phyloP scores from a whole-genome alignment of 2,888 invertebrate species.

The Volucella bombylans region DNA sequence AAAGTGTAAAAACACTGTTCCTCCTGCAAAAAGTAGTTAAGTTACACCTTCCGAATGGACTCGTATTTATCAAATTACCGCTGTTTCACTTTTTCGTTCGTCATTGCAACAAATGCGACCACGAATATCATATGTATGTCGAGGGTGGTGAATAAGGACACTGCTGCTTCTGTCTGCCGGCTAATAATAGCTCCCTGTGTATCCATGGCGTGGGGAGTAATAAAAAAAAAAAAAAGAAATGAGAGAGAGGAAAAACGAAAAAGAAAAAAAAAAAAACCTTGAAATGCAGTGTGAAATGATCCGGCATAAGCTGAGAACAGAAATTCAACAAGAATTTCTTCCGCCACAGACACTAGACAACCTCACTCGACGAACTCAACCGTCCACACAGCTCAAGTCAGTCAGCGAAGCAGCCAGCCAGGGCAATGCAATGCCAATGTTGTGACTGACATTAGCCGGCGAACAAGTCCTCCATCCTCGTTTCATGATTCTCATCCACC shows the following conservation, averaged over 20 bases:
- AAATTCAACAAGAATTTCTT: not conserved
- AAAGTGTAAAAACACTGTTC: too few relatives aligned
- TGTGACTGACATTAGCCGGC: slow-evolving; percentile 69
- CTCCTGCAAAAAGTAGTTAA: too few relatives aligned
- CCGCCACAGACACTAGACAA: slow-evolving; percentile 31
- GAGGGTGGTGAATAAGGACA: not conserved
- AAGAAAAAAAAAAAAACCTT: too few relatives aligned
- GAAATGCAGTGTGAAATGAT: too few relatives aligned
- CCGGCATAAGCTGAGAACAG: too few relatives aligned
- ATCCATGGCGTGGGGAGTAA: slow-evolving; percentile 62
- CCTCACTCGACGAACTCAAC: slow-evolving; percentile 76
- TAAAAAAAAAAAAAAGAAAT: not conserved
- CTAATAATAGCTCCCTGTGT: slow-evolving; percentile 49
- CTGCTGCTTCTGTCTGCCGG: slow-evolving; percentile 18
- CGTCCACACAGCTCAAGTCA: slow-evolving; percentile 10
- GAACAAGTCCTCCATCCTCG: slow-evolving; percentile 37
- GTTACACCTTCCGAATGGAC: too few relatives aligned
- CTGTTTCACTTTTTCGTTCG: too few relatives aligned
- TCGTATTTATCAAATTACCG: too few relatives aligned
- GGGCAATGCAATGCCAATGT: slow-evolving; percentile 62
- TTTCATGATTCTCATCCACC: slow-evolving; percentile 33
- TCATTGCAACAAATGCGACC: too few relatives aligned
- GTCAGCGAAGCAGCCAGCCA: slow-evolving; percentile 21
- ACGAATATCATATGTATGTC: too few relatives aligned
- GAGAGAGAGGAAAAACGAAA: not conserved